Evolutionary conservation across 2,888 invertebrate genomes (phyloP), one percentile per base, ranked within the genome.

Genomic region (Lithophane semibrunnea): DNA sequence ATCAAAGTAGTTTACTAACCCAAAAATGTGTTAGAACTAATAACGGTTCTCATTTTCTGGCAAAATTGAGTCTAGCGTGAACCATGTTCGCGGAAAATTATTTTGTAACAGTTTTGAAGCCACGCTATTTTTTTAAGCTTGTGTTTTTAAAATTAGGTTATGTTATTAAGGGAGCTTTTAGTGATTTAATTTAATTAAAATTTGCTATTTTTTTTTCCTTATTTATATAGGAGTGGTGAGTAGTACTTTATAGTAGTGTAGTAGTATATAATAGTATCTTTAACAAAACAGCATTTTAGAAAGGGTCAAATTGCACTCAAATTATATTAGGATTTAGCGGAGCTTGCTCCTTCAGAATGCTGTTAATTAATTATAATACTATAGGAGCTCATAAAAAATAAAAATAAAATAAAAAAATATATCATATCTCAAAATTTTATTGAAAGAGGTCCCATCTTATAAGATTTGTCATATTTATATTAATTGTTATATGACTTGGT

Each of bases 1-100:
- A 88, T 83, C 60, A 79, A 73, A 84, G 67, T 66, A 67, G 72
- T 83, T 74, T 67, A 73, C 49, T 78, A 44, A 12, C 63, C 63
- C 60, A 86, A 82, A 74, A 77, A 82, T 72, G n/a, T 75, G 44
- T 68, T 69, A 42, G 18, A 76, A 78, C 56, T 73, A 73, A 71
- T 77, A 73, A 77, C 42, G n/a, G 47, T 60, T 64, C 58, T 69
- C 52, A 77, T 77, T 67, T 71, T 60, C 52, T 61, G 37, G 63
- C 52, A 49, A 86, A 77, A 83, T 69, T 61, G 24, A 58, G 29
- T 64, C 56, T 72, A 61, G 21, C n/a, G 24, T 56, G 63, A 85
- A 82, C n/a, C 52, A 69, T 72, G 60, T 68, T 71, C 52, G 47
- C 13, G 58, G 42, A 21, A 83, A 84, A 79, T 64, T 52, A 24